These are phyloP conservation scores for Drosophila pachea DNA, from an alignment of 1,140 invertebrate genomes.

Conservation along the genomic window DNA sequence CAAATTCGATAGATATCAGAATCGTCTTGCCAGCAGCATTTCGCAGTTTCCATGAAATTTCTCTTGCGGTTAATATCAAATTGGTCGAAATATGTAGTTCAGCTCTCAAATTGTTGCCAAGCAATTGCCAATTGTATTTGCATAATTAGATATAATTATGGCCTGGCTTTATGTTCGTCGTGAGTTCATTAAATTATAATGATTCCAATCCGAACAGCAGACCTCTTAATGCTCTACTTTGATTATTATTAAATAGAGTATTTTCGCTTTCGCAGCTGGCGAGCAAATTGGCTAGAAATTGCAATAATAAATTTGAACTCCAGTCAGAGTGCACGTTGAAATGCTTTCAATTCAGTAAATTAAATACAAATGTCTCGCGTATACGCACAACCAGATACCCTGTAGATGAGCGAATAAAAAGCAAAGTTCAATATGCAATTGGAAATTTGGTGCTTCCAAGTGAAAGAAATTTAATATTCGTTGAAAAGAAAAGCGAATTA, in stretches of 20 bases:
- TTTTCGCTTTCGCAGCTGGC: slow-evolving; percentile 16
- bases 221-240: slow-evolving; percentile 19
- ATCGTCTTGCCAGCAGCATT: neutral
- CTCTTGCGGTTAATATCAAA: neutral
- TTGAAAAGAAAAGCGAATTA: too few relatives aligned
- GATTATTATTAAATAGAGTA: slow-evolving; percentile 26
- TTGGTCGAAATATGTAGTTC: too few relatives aligned
- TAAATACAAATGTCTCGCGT: neutral
- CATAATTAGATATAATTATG: neutral
- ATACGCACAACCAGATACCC: neutral
- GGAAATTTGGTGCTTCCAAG: too few relatives aligned
- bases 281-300: slow-evolving; percentile 34
- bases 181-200: slow-evolving; percentile 1
- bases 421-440: too few relatives aligned
- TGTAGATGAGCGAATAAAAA: neutral
- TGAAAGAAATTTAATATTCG: too few relatives aligned
- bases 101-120: neutral
- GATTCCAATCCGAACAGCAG: neutral
- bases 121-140: neutral
- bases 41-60: neutral
- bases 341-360: slow-evolving; percentile 21
- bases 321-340: slow-evolving; percentile 39
- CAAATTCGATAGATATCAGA: slow-evolving; percentile 21
- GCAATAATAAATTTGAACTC: slow-evolving; percentile 43
- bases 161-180: neutral